Evolutionary conservation across 2,113 vertebrate genomes (phyloP), one percentile per base, ranked within the genome.

Genomic region (Eulemur rufifrons): DNA sequence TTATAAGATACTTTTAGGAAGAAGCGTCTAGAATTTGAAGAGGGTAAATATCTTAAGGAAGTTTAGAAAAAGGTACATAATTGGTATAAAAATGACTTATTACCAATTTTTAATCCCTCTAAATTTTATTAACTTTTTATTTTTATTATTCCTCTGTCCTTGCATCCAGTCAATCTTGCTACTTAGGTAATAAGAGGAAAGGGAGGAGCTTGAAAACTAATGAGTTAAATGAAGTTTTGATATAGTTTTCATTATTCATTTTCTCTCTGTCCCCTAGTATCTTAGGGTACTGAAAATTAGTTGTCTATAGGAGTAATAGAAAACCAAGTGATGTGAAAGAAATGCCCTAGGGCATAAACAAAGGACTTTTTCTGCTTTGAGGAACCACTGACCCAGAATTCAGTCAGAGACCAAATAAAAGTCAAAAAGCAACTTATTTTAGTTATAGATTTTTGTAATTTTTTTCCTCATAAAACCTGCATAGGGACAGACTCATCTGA

Each of bases 331-430:
- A 18, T 73, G 21, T 32, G 73, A 59, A 93, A 95, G 56, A 86
- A 95, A 95, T 81, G 29, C 23, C 25, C n/a, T 34, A 76, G 69
- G 61, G 20, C 32, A 77, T 52, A 91, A 85, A 61, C 86, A 86
- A 77, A 69, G 17, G 81, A 47, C 5, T 59, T 85, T 64, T 82
- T 45, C 3, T 63, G 42, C 29, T 68, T 90, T 82, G 3, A 90
- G 23, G n/a, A 95, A 77, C 32, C 37, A 69, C 42, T 85, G 71
- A 69, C 25, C 13, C 29, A 71, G 86, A 91, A 91, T 77, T 91
- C 66, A 89, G 27, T 88, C 20, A 20, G 39, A 92, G 61, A 86
- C 54, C n/a, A 52, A 86, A 54, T 93, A 74, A 64, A 93, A 95
- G 18, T 82, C 29, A 86, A 69, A 96, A 86, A 68, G 29, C 20